Percentiles rank a stretch among this genome's conserved stretches.
Conservation (phyloP, 2,888 invertebrate species). For the Timema cristinae region DNA sequence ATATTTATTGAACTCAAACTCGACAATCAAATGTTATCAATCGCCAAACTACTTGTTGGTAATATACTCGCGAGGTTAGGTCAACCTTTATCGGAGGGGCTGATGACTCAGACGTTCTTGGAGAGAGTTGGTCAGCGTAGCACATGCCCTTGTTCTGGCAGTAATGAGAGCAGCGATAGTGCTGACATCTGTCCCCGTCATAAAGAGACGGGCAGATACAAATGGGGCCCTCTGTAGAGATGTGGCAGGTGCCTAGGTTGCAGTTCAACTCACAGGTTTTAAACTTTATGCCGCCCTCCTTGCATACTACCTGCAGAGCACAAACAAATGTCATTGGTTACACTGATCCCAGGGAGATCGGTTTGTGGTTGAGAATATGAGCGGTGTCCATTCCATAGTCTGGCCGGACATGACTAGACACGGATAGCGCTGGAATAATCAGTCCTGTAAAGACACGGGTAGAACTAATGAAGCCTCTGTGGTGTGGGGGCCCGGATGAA, state of each 20-base stretch:
- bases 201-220: conserved; percentile 64
- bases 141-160: conserved; percentile 57
- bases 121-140: conserved; percentile 38
- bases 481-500: too few relatives aligned
- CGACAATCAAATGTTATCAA: too few relatives aligned
- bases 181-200: conserved; percentile 63
- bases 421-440: too few relatives aligned
- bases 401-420: too few relatives aligned
- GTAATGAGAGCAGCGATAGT: conserved; percentile 63
- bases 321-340: too few relatives aligned
- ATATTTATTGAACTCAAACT: too few relatives aligned
- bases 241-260: conserved; percentile 58
- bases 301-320: conserved; percentile 31
- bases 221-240: conserved; percentile 51
- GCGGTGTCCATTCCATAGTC: neutral
- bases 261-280: conserved; percentile 52
- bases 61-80: too few relatives aligned
- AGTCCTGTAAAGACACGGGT: too few relatives aligned
- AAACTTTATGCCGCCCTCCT: conserved; percentile 22
- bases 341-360: too few relatives aligned
- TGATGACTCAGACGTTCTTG: conserved; percentile 33
- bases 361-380: neutral
- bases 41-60: too few relatives aligned
- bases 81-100: conserved; percentile 38
- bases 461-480: too few relatives aligned